Percentiles rank a stretch among this genome's conserved stretches.
phyloP scores from a whole-genome alignment of 2,797 vertebrate species.

The Cottoperca gobio region DNA sequence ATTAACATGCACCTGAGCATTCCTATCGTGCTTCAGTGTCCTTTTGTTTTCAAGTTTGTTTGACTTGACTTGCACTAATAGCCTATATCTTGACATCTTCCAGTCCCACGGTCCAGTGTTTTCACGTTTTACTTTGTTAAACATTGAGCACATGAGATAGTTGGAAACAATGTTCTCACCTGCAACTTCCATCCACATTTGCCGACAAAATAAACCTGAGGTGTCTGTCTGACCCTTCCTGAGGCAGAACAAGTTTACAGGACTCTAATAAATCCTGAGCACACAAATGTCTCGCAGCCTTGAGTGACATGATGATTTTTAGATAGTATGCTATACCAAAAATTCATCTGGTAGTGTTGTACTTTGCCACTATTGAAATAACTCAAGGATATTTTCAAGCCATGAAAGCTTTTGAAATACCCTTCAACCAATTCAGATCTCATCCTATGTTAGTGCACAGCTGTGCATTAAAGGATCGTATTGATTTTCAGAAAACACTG shows the following conservation, averaged over 20 bases:
- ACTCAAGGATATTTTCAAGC: conserved; percentile 18
- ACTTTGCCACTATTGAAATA: not conserved
- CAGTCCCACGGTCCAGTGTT: not conserved
- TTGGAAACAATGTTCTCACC: not conserved
- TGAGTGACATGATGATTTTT: not conserved
- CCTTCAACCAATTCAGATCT: not conserved
- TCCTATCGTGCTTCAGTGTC: not conserved
- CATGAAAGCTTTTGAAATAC: conserved; percentile 22
- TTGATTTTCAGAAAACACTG: conserved; percentile 18
- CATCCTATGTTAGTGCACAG: not conserved
- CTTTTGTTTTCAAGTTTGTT: not conserved
- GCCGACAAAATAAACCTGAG: not conserved
- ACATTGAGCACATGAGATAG: not conserved
- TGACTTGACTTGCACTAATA: too few species aligned
- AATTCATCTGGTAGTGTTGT: not conserved
- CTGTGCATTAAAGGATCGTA: not conserved
- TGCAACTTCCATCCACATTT: not conserved
- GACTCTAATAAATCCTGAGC: not conserved
- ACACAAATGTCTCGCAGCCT: not conserved
- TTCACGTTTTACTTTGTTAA: not conserved
- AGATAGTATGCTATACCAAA: not conserved
- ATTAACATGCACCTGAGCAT: not conserved
- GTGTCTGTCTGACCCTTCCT: not conserved
- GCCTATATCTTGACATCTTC: not conserved
- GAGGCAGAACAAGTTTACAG: not conserved